Conservation (phyloP, 2,797 vertebrate species). For the Columba guinea region DNA sequence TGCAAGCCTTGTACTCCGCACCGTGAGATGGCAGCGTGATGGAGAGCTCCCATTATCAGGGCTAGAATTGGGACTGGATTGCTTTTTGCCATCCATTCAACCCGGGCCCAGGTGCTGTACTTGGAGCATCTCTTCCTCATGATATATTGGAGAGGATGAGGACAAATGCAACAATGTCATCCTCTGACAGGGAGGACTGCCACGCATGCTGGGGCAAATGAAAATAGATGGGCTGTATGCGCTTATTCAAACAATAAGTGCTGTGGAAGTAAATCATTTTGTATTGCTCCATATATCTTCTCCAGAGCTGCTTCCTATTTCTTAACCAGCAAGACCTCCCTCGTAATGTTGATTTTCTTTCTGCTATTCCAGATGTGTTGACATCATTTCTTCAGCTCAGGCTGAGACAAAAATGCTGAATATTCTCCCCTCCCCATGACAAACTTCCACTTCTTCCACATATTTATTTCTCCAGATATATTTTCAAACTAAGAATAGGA, state of each 20-base stretch:
- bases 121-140: neutral
- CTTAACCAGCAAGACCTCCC: neutral
- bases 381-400: neutral
- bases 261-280: constrained; percentile 4
- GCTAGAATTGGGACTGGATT: neutral
- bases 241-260: neutral
- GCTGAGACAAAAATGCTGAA: neutral
- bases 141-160: neutral
- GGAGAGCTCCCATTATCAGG: neutral
- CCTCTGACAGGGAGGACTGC: neutral
- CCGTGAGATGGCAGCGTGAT: neutral
- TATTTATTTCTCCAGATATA: neutral
- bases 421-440: neutral
- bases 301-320: neutral
- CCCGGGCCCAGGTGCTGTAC: fast-evolving
- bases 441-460: neutral
- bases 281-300: constrained; percentile 36
- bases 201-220: fast-evolving
- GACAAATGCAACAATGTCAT: neutral
- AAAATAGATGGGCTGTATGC: neutral
- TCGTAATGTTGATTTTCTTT: neutral
- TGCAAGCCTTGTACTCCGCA: neutral
- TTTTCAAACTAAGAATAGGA: neutral
- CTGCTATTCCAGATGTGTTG: neutral
- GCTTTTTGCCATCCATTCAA: neutral